Evolutionary conservation across 2,113 vertebrate species (phyloP).

Genomic region (Bothrops jararaca): DNA sequence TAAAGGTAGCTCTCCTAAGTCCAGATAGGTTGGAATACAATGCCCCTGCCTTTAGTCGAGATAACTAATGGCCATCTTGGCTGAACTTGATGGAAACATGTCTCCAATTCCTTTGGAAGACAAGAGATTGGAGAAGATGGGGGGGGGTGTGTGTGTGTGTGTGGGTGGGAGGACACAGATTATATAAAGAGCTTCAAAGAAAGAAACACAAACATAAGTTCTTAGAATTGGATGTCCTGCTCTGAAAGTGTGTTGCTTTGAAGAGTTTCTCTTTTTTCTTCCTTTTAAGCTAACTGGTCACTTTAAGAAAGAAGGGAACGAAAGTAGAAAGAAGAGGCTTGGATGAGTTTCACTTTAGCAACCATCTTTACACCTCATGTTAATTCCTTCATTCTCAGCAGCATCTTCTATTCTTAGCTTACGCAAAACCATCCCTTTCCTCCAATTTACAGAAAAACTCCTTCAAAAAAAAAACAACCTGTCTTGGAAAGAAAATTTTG

Average conservation of each 20-base stretch:
- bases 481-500: not conserved
- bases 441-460: not conserved
- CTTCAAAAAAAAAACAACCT: not conserved
- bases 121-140: not conserved
- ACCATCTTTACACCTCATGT: not conserved
- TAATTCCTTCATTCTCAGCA: not conserved
- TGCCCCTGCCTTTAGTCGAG: not conserved
- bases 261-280: not conserved
- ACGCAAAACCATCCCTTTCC: not conserved
- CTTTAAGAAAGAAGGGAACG: not conserved
- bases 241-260: not conserved
- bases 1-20: no score
- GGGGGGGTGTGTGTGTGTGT: accelerated
- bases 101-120: not conserved
- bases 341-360: not conserved
- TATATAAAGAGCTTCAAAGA: not conserved
- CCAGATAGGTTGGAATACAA: not conserved
- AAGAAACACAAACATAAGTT: not conserved
- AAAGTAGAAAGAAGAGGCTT: not conserved
- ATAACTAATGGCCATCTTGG: not conserved
- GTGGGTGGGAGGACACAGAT: not conserved
- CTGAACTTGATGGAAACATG: not conserved
- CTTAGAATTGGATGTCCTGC: not conserved
- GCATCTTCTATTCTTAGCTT: not conserved
- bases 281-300: not conserved